phyloP scores from a whole-genome alignment of 2,113 vertebrate genomes.

The Poicephalus meyeri region DNA sequence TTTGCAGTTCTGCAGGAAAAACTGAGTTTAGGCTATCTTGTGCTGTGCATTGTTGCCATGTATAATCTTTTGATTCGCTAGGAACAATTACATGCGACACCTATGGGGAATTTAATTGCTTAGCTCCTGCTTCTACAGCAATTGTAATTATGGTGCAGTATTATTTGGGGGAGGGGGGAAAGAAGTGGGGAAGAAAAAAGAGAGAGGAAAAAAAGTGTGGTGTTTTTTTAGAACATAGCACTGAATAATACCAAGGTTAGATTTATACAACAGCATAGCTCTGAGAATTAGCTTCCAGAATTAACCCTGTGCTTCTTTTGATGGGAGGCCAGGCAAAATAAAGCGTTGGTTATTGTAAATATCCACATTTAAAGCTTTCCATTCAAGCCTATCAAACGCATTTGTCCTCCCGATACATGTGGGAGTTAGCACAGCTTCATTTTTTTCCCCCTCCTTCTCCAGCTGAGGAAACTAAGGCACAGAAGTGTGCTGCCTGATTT shows the following conservation, averaged over 20 bases:
- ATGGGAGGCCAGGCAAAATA: slow-evolving; percentile 11
- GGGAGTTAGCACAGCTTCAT: slow-evolving; percentile 50
- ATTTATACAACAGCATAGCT: slow-evolving; percentile 44
- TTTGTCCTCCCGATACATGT: neutral
- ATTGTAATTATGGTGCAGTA: slow-evolving; percentile 74
- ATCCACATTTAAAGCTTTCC: slow-evolving; percentile 24
- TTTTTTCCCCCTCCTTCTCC: slow-evolving; percentile 2
- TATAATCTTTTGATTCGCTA: slow-evolving; percentile 78
- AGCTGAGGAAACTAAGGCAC: slow-evolving; percentile 63
- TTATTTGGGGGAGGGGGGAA: neutral
- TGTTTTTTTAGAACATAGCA: slow-evolving; percentile 60
- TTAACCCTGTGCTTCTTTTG: slow-evolving; percentile 40
- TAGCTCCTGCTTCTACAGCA: slow-evolving; percentile 72
- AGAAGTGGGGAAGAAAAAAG: neutral
- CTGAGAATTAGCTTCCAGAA: slow-evolving; percentile 36
- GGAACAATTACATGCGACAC: slow-evolving; percentile 76
- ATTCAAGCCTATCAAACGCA: neutral
- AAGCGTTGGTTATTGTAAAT: slow-evolving; percentile 6
- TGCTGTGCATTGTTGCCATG: slow-evolving; percentile 76
- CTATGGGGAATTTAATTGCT: slow-evolving; percentile 81
- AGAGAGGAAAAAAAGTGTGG: slow-evolving; percentile 3
- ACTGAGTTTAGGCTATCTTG: slow-evolving; percentile 78
- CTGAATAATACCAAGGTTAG: slow-evolving; percentile 65
- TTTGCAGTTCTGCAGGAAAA: slow-evolving; percentile 81
- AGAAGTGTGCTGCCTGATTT: slow-evolving; percentile 30